These are phyloP conservation scores for Ennomos quercinarius DNA, from an alignment of 2,888 invertebrate genomes.

Conservation along the genomic window DNA sequence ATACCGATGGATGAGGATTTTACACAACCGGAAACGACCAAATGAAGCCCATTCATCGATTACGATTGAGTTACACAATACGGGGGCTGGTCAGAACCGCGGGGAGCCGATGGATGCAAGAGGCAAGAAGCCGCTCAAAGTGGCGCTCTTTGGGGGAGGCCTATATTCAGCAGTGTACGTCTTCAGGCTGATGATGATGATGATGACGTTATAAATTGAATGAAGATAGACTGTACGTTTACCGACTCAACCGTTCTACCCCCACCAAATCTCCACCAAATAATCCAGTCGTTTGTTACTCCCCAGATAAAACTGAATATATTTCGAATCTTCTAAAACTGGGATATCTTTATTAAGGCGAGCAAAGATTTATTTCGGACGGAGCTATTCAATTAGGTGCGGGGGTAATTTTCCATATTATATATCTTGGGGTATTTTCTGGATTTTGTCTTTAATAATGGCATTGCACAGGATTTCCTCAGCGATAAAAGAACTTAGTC, in stretches of 20 bases:
- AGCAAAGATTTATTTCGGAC: slow-evolving; percentile 52
- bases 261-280: slow-evolving; percentile 8
- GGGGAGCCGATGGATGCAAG: too few relatives aligned
- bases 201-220: too few relatives aligned
- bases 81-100: too few relatives aligned
- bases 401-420: slow-evolving; percentile 51
- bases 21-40: too few relatives aligned
- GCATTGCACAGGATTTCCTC: slow-evolving; percentile 15
- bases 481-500: slow-evolving; percentile 1
- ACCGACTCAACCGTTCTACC: slow-evolving; percentile 15
- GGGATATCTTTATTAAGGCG: slow-evolving; percentile 58
- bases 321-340: slow-evolving; percentile 61
- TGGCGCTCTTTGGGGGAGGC: too few relatives aligned
- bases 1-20: too few relatives aligned
- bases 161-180: too few relatives aligned
- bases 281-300: slow-evolving; percentile 47
- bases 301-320: slow-evolving; percentile 61
- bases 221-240: too few relatives aligned
- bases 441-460: slow-evolving; percentile 26
- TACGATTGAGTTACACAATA: too few relatives aligned
- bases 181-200: too few relatives aligned
- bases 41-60: too few relatives aligned
- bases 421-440: slow-evolving; percentile 38
- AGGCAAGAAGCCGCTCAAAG: too few relatives aligned
- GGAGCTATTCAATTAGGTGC: slow-evolving; percentile 55